Base-by-base conservation (phyloP, 1,140 invertebrate genomes). In the Caenorhabditis inopinata region DNA sequence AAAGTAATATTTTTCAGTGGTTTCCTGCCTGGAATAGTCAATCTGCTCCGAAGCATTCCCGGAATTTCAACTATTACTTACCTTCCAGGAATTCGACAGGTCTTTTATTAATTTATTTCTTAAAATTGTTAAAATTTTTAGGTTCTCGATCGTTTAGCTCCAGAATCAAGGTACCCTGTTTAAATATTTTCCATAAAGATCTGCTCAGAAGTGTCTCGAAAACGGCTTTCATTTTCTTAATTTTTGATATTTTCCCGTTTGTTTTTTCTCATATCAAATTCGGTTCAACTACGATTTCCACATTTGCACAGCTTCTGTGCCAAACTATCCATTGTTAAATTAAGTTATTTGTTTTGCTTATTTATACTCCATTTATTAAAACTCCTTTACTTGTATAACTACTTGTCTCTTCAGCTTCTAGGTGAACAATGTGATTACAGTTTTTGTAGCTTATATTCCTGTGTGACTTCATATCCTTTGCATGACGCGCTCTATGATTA, bases 21-120 rank as follows among this genome's bases (percentile, higher is more conserved):
- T 25, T 93, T 93, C 85, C 91, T 93, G 85, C 92, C 92, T 25
- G 91, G 92, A 58, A 92, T 90, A 47, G 89, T 93, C n/a, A 92
- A 91, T 85, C 92, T 93, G 86, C 86, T 93, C 73, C 85, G 91
- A 84, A 86, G 92, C 84, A 89, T 93, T 79, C 92, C 92, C 75
- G 89, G 92, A 21, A 85, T 93, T 78, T 92, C 92, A 47, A 90
- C 88, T 16, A 77, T 93, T 35, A 88, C 93, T 21, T 91, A 90
- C 86, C 84, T 93, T 45, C 92, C 92, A 3, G 89, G 91, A 23
- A 91, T 93, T 76, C 90, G 90, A 85, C 89, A 89, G 83, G 91
- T 45, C 78, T 12, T 53, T n/a, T 78, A 11, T 49, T 21, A 23
- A 27, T 12, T 21, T 6, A 74, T 29, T 49, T 53, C 32, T 14